Conservation (phyloP, 2,888 invertebrate species). For the Mallateleia sp. region DNA sequence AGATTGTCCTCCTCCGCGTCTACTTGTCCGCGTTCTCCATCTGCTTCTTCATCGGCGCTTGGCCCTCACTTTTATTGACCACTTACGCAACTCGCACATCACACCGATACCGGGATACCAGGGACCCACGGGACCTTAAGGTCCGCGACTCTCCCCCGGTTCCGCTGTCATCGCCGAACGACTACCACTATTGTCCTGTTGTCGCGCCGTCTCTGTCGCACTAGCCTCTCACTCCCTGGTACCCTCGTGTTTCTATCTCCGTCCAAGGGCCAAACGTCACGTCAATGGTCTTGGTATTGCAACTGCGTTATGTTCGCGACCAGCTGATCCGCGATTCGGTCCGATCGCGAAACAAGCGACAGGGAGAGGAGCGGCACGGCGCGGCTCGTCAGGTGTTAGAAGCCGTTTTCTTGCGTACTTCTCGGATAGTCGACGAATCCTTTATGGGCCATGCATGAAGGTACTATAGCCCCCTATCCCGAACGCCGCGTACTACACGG, state of each 20-base stretch:
- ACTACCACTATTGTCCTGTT: slow-evolving; percentile 35
- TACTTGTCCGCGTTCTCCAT: slow-evolving; percentile 38
- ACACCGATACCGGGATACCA: slow-evolving; percentile 77
- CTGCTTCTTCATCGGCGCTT: slow-evolving; percentile 67
- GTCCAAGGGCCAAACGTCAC: slow-evolving; percentile 63
- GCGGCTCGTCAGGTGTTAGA: slow-evolving; percentile 89
- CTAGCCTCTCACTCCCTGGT: slow-evolving; percentile 38
- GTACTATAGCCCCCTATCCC: too few relatives aligned
- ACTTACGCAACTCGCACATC: slow-evolving; percentile 87
- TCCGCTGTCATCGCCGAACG: slow-evolving; percentile 23
- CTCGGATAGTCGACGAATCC: slow-evolving; percentile 94
- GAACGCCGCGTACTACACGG: too few relatives aligned
- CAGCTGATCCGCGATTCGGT: slow-evolving; percentile 76
- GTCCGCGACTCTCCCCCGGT: slow-evolving; percentile 16
- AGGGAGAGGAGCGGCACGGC: slow-evolving; percentile 75
- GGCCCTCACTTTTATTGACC: slow-evolving; percentile 81
- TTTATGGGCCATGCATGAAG: too few relatives aligned
- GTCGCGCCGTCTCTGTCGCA: slow-evolving; percentile 33
- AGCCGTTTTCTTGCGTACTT: slow-evolving; percentile 91
- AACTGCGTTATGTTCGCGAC: slow-evolving; percentile 40
- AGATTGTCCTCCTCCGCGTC: slow-evolving; percentile 23
- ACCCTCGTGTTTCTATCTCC: slow-evolving; percentile 43
- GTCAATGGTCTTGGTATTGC: slow-evolving; percentile 40
- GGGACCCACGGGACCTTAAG: slow-evolving; percentile 30
- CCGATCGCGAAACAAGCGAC: slow-evolving; percentile 77